phyloP scores from a whole-genome alignment of 1,140 invertebrate species.

The Aradophagus sp. region DNA sequence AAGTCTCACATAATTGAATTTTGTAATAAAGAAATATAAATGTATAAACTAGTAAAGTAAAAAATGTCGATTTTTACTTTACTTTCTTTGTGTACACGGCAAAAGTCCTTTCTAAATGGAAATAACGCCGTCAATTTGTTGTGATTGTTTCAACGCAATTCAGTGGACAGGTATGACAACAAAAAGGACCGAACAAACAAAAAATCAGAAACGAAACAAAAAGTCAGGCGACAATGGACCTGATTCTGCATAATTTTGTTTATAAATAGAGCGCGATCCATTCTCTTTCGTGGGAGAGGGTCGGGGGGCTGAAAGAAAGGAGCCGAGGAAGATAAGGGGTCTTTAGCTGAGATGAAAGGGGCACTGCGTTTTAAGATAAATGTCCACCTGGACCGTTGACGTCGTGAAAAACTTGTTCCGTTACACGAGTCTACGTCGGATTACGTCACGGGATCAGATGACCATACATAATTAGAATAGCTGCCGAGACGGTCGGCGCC shows the following conservation, averaged over 20 bases:
- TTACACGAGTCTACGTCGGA: constrained; percentile 59
- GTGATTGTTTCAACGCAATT: too few relatives aligned
- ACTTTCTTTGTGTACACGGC: too few relatives aligned
- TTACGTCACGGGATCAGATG: constrained; percentile 62
- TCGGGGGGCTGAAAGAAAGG: constrained; percentile 28
- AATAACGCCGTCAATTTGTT: too few relatives aligned
- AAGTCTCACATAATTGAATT: too few relatives aligned
- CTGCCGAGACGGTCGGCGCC: constrained; percentile 39
- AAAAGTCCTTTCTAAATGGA: too few relatives aligned
- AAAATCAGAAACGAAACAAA: constrained; percentile 1
- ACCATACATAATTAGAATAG: constrained; percentile 48
- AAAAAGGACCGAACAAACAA: not conserved
- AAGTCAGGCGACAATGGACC: constrained; percentile 47
- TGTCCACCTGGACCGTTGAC: constrained; percentile 57
- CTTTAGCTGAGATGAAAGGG: constrained; percentile 39
- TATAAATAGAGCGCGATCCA: constrained; percentile 57
- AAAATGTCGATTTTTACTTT: too few relatives aligned
- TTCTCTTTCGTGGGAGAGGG: constrained; percentile 46
- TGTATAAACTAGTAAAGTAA: too few relatives aligned
- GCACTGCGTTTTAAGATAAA: constrained; percentile 46
- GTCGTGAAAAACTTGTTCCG: constrained; percentile 60
- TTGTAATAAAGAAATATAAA: too few relatives aligned
- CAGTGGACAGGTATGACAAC: constrained; percentile 13
- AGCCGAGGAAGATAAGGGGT: constrained; percentile 39
- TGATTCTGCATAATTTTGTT: constrained; percentile 62